A percentile compares a stretch with the other conserved stretches of the same genome.
Conservation (phyloP, 2,113 vertebrate species). For the Polypterus bichir region DNA sequence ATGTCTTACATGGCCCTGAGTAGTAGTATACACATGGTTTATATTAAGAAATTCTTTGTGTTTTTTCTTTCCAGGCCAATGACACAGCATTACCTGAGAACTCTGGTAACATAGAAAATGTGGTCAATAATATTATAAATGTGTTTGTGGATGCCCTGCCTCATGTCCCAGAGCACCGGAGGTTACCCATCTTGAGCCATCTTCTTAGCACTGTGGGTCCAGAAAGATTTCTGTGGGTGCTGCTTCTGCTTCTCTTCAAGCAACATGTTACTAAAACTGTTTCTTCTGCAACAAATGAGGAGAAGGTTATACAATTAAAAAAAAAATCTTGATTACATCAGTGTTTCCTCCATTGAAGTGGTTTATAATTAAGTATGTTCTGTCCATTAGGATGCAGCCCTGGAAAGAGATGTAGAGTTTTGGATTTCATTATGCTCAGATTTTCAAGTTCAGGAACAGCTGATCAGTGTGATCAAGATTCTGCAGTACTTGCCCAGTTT, state of each 20-base stretch:
- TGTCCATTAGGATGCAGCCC: conserved; percentile 56
- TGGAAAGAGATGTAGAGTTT: conserved; percentile 78
- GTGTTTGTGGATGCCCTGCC: conserved; percentile 88
- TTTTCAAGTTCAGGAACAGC: conserved; percentile 61
- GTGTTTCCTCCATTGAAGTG: no score
- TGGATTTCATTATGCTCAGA: conserved; percentile 78
- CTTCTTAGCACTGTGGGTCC: conserved; percentile 65
- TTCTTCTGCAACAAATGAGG: conserved; percentile 28
- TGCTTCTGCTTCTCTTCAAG: conserved; percentile 73
- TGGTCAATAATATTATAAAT: conserved; percentile 62
- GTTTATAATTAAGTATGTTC: neutral
- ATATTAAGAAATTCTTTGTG: neutral
- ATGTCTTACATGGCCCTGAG: no score
- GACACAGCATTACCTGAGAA: conserved; percentile 38
- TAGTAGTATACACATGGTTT: no score
- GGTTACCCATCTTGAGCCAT: conserved; percentile 67
- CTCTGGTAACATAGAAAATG: conserved; percentile 39
- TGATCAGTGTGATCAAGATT: conserved; percentile 62
- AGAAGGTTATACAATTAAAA: conserved; percentile 53
- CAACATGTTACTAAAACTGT: conserved; percentile 67
- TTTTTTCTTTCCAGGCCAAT: conserved; percentile 48
- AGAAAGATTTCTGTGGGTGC: conserved; percentile 76
- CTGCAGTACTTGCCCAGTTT: conserved; percentile 69
- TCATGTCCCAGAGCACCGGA: conserved; percentile 81
- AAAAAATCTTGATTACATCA: no score